Base-by-base conservation (phyloP, 2,888 invertebrate genomes). In the Polietes domitor region DNA sequence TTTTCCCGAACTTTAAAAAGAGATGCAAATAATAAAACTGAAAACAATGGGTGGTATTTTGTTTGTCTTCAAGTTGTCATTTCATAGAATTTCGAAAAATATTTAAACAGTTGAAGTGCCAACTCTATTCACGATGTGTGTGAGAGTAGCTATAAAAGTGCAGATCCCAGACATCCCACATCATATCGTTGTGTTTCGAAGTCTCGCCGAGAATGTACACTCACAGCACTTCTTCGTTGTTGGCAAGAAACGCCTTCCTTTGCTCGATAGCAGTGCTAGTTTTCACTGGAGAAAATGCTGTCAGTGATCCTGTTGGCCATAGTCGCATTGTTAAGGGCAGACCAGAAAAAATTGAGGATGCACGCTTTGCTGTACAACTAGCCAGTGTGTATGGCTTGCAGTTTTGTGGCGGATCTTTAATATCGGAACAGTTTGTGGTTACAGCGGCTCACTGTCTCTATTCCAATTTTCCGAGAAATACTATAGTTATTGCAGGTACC, bases 251-350 rank as follows among this genome's bases (percentile, higher is more conserved):
- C 2, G 9, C 15, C 1, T 2, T 61, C 0, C n/a, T 61, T 15
- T 28, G 61, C 28, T 17, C 26, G 15, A 1, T 61, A 15, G 61
- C 28, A n/a, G 7, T 47, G 37, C 12, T 12, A 47, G 28, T 28
- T n/a, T 0, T 28, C 26, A 26, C 12, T 19, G 47, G 2, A 26
- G 26, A 26, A 1, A 26, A 4, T 58, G 58, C 58, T 1, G n/a
- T n/a, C n/a, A n/a, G n/a, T n/a, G n/a, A n/a, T n/a, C 6, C 28
- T 17, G 0, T 19, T 41, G 1, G 24, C 0, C 65, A 65, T 19
- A 3, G 37, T 37, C 68, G 68, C 10, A 68, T 68, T 41, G 37
- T 68, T 15, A 68, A 68, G 43, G 68, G 68, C 10, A 41, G 12
- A 6, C 6, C n/a, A 0, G 43, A 43, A 21, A 7, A 21, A 17